Base-by-base conservation (phyloP, 2,888 invertebrate species). In the Neocrepidodera transversa region DNA sequence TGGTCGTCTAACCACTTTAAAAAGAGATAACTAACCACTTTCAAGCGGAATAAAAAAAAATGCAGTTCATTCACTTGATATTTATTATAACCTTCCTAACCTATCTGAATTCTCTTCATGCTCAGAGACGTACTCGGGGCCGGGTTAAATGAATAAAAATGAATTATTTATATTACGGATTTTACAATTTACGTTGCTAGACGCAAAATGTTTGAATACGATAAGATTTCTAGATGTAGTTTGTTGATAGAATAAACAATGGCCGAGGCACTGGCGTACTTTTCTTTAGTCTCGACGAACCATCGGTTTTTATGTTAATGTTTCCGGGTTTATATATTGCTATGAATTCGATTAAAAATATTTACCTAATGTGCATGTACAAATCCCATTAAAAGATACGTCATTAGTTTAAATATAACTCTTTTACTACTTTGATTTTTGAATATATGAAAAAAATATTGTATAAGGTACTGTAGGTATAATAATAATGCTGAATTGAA, bases 1-100 rank as follows among this genome's bases (percentile, higher is more conserved):
- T 47, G 45, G 18, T 36, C 26, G 45, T 52, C 51, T 20, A 51
- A 40, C 49, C 54, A 56, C 49, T 60, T 54, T 58, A 58, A 58
- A 62, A 48, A 55, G 59, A 61, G 61, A 61, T 36, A 58, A 55
- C 53, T 36, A 36, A 51, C 62, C 55, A 58, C 65, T 65, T 60
- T 65, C 63, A 16, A 60, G 66, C 60, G n/a, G 55, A 59, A 68
- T 68, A 68, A 8, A 45, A 69, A 69, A 70, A 67, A 67, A 54
- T 66, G 60, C 70, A 76, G 77, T 78, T 77, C 77, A 76, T 78
- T 77, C 78, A 78, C 78, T 73, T 71, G 75, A 74, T 75, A 74
- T 77, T 77, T 77, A 77, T 77, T 74, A 72, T 76, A 78, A 76
- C 76, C 78, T 77, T 75, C 74, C 74, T 76, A 76, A 76, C 76